Conservation (phyloP, 2,888 invertebrate species). For the Lycia hirtaria region DNA sequence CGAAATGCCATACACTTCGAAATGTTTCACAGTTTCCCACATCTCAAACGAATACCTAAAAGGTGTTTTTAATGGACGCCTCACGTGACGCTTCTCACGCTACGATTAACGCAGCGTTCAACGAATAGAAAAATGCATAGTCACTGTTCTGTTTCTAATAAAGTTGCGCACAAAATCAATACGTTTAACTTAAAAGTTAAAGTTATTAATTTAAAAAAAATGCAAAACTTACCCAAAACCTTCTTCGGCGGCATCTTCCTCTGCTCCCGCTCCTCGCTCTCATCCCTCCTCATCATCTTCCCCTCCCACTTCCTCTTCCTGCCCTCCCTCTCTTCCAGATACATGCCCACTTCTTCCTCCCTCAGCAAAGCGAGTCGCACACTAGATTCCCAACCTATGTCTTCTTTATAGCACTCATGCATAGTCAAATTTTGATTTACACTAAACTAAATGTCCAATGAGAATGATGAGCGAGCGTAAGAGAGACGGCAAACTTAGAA, state of each 20-base stretch:
- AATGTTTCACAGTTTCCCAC: too few relatives aligned
- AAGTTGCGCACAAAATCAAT: too few relatives aligned
- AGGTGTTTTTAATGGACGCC: too few relatives aligned
- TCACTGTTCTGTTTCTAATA: too few relatives aligned
- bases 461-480: too few relatives aligned
- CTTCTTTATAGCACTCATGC: slow-evolving; percentile 72
- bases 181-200: too few relatives aligned
- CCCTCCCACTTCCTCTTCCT: slow-evolving; percentile 79
- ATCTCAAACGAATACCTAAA: too few relatives aligned
- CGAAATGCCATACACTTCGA: too few relatives aligned
- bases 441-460: slow-evolving; percentile 43
- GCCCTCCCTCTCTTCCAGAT: slow-evolving; percentile 72
- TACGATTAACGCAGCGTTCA: too few relatives aligned
- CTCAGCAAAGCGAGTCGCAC: slow-evolving; percentile 68
- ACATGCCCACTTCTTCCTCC: slow-evolving; percentile 75
- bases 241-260: slow-evolving; percentile 78
- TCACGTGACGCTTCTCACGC: too few relatives aligned
- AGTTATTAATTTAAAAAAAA: slow-evolving; percentile 2
- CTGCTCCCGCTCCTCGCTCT: slow-evolving; percentile 72
- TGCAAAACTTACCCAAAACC: slow-evolving; percentile 75
- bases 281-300: slow-evolving; percentile 71
- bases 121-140: too few relatives aligned
- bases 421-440: slow-evolving; percentile 52
- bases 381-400: slow-evolving; percentile 73
- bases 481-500: slow-evolving; percentile 86